Evolutionary conservation across 2,888 invertebrate species (phyloP).

Genomic region (Athalia rosae): DNA sequence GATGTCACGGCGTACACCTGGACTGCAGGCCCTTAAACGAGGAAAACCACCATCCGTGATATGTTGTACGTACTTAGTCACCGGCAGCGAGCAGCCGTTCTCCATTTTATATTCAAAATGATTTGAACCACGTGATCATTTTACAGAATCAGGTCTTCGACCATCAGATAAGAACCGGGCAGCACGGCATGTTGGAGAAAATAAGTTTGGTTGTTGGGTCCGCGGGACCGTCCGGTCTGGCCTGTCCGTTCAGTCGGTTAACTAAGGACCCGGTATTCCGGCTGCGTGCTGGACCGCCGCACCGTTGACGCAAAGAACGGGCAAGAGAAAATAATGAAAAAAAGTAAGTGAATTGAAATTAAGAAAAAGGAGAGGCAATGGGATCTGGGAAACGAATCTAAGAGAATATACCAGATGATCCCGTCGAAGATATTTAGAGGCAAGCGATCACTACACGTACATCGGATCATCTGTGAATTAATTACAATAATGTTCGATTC

Average conservation of each 20-base stretch:
- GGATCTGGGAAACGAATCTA: slow-evolving; percentile 16
- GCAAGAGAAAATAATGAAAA: slow-evolving; percentile 8
- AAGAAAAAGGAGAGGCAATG: slow-evolving; percentile 19
- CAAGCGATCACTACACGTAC: not conserved
- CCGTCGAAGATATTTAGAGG: slow-evolving; percentile 11
- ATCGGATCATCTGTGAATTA: not conserved
- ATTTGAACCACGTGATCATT: slow-evolving; percentile 43
- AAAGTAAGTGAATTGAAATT: no score
- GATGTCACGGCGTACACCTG: not conserved
- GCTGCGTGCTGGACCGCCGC: slow-evolving; percentile 41
- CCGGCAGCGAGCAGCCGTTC: slow-evolving; percentile 21
- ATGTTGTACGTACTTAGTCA: slow-evolving; percentile 13
- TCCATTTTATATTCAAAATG: slow-evolving; percentile 43
- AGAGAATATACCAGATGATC: slow-evolving; percentile 12
- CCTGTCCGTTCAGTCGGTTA: slow-evolving; percentile 32
- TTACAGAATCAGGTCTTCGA: slow-evolving; percentile 40
- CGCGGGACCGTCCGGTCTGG: slow-evolving; percentile 5
- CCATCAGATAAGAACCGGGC: slow-evolving; percentile 38
- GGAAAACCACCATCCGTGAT: slow-evolving; percentile 12
- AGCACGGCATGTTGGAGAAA: slow-evolving; percentile 39
- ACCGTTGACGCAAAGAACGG: slow-evolving; percentile 10
- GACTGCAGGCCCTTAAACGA: not conserved
- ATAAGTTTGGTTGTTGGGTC: slow-evolving; percentile 39
- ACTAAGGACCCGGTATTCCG: slow-evolving; percentile 40
- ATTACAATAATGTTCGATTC: not conserved